A percentile compares a stretch with the other conserved stretches of the same genome.
Conservation (phyloP, 2,113 vertebrate species). For the Trogon melanurus region DNA sequence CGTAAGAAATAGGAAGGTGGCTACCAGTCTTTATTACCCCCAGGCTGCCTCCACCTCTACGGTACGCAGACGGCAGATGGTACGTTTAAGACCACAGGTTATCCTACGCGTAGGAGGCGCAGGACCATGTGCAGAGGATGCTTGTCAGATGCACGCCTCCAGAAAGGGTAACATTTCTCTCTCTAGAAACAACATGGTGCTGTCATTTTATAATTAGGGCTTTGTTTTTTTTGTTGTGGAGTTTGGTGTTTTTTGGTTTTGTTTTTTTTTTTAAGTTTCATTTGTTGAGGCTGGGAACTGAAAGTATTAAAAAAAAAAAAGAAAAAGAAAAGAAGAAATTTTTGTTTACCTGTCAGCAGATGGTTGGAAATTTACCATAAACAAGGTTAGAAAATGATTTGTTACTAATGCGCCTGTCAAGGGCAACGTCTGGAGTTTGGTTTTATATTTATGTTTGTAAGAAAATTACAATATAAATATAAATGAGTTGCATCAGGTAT, state of each 20-base stretch:
- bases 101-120: background rate
- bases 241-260: background rate
- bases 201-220: background rate
- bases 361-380: slow-evolving; percentile 68
- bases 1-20: background rate
- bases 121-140: background rate
- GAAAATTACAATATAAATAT: slow-evolving; percentile 72
- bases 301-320: background rate
- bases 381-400: slow-evolving; percentile 74
- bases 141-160: slow-evolving; percentile 5
- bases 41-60: background rate
- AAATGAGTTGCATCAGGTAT: slow-evolving; percentile 67
- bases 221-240: background rate
- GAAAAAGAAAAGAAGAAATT: background rate
- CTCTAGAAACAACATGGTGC: background rate
- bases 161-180: slow-evolving; percentile 17
- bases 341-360: slow-evolving; percentile 54
- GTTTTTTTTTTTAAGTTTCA: background rate
- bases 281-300: background rate
- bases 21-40: background rate
- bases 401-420: slow-evolving; percentile 67
- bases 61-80: background rate
- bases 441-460: slow-evolving; percentile 72
- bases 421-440: slow-evolving; percentile 69
- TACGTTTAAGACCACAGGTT: slow-evolving; percentile 17